Evolutionary conservation across 1,140 invertebrate genomes (phyloP).

Genomic region (Paralvinella palmiformis): DNA sequence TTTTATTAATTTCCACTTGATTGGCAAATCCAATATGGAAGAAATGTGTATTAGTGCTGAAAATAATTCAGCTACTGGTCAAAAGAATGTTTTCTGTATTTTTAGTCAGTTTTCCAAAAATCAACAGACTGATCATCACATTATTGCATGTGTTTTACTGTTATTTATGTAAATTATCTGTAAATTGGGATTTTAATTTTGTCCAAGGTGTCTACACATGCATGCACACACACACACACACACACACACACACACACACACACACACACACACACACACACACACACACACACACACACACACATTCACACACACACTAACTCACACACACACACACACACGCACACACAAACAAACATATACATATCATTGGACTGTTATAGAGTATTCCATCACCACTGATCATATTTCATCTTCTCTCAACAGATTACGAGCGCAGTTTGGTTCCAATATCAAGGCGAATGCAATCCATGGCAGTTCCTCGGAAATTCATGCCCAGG

Average conservation of each 20-base stretch:
- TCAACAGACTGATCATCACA: neutral
- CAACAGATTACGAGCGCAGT: conserved; percentile 27
- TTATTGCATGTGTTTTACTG: neutral
- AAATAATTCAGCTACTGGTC: neutral
- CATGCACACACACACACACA: too few species aligned
- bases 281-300: neutral
- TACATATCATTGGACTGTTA: neutral
- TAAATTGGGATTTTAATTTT: too few species aligned
- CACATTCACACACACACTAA: neutral
- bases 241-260: neutral
- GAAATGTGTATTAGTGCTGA: neutral
- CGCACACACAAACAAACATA: neutral
- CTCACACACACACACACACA: neutral
- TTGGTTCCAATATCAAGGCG: conserved; percentile 35
- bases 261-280: neutral
- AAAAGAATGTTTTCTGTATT: neutral
- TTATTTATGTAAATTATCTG: too few species aligned
- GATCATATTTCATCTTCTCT: neutral
- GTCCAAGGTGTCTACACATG: too few species aligned
- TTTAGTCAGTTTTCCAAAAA: neutral
- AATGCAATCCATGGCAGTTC: conserved; percentile 48
- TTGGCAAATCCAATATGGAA: neutral
- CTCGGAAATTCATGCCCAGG: conserved; percentile 31
- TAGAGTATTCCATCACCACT: neutral
- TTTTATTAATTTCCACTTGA: neutral